Evolutionary conservation across 2,888 invertebrate genomes (phyloP).

Genomic region (Muschampia staudingeri): DNA sequence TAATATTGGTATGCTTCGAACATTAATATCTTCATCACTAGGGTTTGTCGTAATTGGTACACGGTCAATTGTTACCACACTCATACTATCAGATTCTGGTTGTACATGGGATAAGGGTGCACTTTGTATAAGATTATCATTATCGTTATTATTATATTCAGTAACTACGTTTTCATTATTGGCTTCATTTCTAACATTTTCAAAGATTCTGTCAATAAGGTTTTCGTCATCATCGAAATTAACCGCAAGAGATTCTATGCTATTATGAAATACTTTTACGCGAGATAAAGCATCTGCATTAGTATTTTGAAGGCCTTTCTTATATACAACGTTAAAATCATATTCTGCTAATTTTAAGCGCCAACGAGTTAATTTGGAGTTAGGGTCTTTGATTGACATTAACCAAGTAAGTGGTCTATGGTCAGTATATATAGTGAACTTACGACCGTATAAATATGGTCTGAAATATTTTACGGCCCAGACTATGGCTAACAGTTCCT

Average conservation of each 20-base stretch:
- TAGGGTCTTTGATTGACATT: conserved; percentile 76
- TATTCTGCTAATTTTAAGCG: conserved; percentile 71
- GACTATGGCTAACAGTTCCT: conserved; percentile 74
- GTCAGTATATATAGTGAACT: conserved; percentile 78
- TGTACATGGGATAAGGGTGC: neutral
- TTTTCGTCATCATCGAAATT: neutral
- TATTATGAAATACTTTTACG: conserved; percentile 52
- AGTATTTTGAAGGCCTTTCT: conserved; percentile 68
- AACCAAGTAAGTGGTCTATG: conserved; percentile 77
- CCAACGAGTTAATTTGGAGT: conserved; percentile 75
- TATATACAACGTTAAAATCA: conserved; percentile 68
- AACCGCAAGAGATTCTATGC: neutral
- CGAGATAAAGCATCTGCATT: conserved; percentile 71
- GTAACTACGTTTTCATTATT: neutral
- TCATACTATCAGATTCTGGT: neutral
- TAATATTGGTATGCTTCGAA: neutral
- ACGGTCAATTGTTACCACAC: neutral
- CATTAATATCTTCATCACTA: neutral
- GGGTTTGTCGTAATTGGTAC: neutral
- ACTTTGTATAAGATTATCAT: neutral
- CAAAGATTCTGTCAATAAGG: neutral
- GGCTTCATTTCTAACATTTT: neutral
- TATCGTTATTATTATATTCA: neutral
- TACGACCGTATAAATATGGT: conserved; percentile 74
- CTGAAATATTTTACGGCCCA: conserved; percentile 75